Evolutionary conservation across 1,140 invertebrate species (phyloP).

Genomic region (Cotesia typhae): DNA sequence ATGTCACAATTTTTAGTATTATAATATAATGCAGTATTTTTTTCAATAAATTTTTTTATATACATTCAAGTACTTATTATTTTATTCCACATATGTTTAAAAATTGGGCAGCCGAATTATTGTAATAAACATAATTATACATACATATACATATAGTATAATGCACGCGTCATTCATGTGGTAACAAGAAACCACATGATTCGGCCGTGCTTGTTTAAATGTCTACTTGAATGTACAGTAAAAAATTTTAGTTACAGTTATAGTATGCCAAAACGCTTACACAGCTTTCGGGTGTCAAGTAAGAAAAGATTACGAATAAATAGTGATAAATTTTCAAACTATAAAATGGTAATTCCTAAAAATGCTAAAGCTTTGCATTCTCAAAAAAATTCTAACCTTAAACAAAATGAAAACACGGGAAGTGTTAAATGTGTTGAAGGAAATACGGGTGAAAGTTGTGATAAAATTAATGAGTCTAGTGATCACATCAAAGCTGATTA

Average conservation of each 20-base stretch:
- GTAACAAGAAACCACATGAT: too few species aligned
- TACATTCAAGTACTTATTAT: too few species aligned
- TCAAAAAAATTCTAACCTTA: constrained; percentile 35
- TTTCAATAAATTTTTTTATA: too few species aligned
- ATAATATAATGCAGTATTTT: too few species aligned
- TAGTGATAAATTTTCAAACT: not conserved
- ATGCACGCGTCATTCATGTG: too few species aligned
- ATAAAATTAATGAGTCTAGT: constrained; percentile 20
- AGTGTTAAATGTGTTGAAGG: not conserved
- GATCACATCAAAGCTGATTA: constrained; percentile 46
- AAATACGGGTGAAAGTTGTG: not conserved
- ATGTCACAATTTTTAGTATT: too few species aligned
- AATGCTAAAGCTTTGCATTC: constrained; percentile 13
- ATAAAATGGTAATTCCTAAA: not conserved
- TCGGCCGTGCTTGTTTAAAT: not conserved
- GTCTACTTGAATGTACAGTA: constrained; percentile 20
- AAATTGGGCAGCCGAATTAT: too few species aligned
- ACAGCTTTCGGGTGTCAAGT: constrained; percentile 33
- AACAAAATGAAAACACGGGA: constrained; percentile 9
- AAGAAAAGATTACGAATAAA: constrained; percentile 42
- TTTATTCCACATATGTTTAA: too few species aligned
- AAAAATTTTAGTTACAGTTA: constrained; percentile 23
- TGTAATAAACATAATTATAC: too few species aligned
- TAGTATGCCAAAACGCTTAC: constrained; percentile 45
- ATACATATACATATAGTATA: too few species aligned